Base-by-base conservation (phyloP, 2,888 invertebrate species). In the Lithophane leautieri region DNA sequence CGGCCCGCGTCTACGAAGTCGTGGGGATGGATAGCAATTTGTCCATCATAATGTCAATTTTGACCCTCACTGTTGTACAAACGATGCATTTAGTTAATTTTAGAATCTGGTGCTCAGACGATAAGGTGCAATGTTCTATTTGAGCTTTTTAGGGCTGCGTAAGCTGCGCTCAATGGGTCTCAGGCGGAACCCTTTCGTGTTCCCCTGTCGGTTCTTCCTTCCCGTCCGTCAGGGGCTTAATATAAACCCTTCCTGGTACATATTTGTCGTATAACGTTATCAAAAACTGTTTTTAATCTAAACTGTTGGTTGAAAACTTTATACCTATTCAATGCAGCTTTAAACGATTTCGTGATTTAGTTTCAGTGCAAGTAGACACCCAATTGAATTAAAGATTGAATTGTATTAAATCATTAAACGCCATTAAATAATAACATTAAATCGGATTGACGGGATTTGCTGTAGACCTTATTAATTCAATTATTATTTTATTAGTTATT, bases 181-280 rank as follows among this genome's bases (percentile, higher is more conserved):
- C n/a, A 52, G 22, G 22, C 42, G 78, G 66, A 73, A 78, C 50
- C 40, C 60, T 54, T 61, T 73, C 50, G 54, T 73, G 22, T 56
- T 62, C 54, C 79, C 73, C 22, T 50, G 54, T 25, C 73, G 40
- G 61, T 11, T 56, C 22, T 44, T 42, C 34, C 78, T 56, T 11
- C 62, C 47, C 16, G 60, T 12, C 42, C 25, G 62, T 16, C 54
- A 56, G 47, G 60, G 52, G 40, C 47, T 66, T 72, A n/a, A 12
- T n/a, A 19, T 61, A 8, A 52, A 71, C 12, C 54, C 65, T 66
- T 65, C 66, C 44, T 52, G 34, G 42, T 19, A 44, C 42, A 42
- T n/a, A 44, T 50, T 28, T 50, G 73, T 42, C 22, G 28, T 71
- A 16, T 25, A 42, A 40, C 11, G 25, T 22, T 25, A 54, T 28